Base-by-base conservation (phyloP, 2,888 invertebrate genomes). In the Melieria omissa region DNA sequence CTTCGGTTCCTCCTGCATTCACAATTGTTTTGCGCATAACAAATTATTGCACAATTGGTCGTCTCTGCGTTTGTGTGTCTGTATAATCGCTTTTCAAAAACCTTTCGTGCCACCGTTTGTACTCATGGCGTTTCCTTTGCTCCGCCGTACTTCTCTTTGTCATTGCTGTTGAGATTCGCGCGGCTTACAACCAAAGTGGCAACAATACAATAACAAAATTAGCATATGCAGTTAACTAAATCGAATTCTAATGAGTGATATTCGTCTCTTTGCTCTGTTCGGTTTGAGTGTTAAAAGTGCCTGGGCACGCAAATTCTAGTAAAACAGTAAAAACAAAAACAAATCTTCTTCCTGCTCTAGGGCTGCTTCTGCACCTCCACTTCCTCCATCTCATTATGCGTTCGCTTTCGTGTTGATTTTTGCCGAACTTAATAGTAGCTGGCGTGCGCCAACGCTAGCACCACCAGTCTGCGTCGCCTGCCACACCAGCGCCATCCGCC, bases 401-500 rank as follows among this genome's bases (percentile, higher is more conserved):
- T 52, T 49, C 5, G 16, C 61, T 14, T 49, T 12, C 41, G 49
- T 16, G 1, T 14, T 52, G 14, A 16, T 44, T 9, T 16, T 78
- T 79, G 63, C 78, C 77, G 75, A 81, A 80, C 65, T 79, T 80
- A 74, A 81, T 82, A 73, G 78, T 80, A 78, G 79, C 82, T 70
- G 79, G 81, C 57, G 79, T 82, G 57, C 82, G 81, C 82, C 82
- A 81, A 73, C 75, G 81, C 49, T 80, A 82, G 75, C 80, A 82
- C 71, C 82, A 82, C 52, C 81, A 77, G 66, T 81, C 78, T 14
- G 77, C 81, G 7, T 80, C 79, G 47, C 79, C 79, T 52, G 79
- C 81, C 82, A 68, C 81, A 81, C 52, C 79, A 81, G 47, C 82
- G 81, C 82, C 82, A 81, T 72, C 77, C 82, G 75, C 81, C 81